Conservation (phyloP, 2,888 invertebrate species). For the Habroteleia sp. region DNA sequence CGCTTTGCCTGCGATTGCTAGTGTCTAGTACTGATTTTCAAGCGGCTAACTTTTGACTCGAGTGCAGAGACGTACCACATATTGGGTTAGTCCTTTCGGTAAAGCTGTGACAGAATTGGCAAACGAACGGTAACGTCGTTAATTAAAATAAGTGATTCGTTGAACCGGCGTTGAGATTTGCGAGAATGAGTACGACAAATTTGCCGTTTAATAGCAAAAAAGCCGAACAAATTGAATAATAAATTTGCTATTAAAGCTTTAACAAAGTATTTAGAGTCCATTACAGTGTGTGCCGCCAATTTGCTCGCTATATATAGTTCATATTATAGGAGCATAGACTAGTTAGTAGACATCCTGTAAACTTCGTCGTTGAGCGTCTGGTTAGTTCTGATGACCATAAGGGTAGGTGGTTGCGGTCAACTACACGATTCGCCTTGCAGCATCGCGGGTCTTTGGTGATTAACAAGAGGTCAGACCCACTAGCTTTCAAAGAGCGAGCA, state of each 20-base stretch:
- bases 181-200: neutral
- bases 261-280: constrained; percentile 61
- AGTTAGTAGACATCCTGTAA: constrained; percentile 60
- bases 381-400: constrained; percentile 67
- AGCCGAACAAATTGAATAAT: constrained; percentile 48
- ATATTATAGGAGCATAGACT: constrained; percentile 61
- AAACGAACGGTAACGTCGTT: constrained; percentile 10
- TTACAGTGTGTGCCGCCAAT: constrained; percentile 57
- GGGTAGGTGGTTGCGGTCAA: constrained; percentile 78
- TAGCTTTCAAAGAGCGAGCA: constrained; percentile 72
- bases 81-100: neutral
- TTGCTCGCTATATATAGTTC: constrained; percentile 42
- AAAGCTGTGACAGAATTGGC: neutral
- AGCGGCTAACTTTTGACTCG: no score
- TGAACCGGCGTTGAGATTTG: neutral
- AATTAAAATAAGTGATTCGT: constrained; percentile 14
- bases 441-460: constrained; percentile 79
- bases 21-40: no score
- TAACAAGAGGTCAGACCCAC: constrained; percentile 79
- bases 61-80: no score
- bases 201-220: constrained; percentile 22
- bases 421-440: constrained; percentile 76
- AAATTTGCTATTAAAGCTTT: constrained; percentile 54
- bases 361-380: constrained; percentile 53
- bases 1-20: no score